Evolutionary conservation across 1,140 invertebrate genomes (phyloP).

Genomic region (Formica exsecta): DNA sequence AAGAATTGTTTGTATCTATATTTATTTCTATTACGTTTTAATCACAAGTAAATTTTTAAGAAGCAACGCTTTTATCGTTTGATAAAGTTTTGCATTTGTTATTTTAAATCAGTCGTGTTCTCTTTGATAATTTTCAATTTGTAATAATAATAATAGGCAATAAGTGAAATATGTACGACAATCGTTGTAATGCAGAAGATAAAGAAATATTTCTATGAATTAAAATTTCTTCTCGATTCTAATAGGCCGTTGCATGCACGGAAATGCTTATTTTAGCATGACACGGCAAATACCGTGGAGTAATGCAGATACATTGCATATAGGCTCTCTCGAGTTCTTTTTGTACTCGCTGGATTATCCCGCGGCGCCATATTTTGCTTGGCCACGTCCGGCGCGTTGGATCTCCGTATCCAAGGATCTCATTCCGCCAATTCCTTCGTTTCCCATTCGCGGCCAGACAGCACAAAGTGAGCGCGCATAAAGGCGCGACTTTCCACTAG

Average conservation of each 20-base stretch:
- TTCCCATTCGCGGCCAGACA: conserved; percentile 68
- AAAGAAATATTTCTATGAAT: not conserved
- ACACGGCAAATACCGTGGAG: conserved; percentile 19
- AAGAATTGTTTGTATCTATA: not conserved
- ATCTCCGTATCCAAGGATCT: conserved; percentile 72
- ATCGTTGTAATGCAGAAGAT: not conserved
- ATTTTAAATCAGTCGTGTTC: not conserved
- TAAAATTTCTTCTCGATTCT: conserved; percentile 38
- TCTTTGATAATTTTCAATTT: not conserved
- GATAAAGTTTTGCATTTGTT: not conserved
- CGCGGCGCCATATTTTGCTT: conserved; percentile 70
- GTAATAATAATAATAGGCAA: not conserved
- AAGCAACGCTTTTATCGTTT: not conserved
- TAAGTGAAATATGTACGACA: not conserved
- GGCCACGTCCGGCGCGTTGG: conserved; percentile 70
- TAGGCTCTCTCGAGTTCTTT: conserved; percentile 28
- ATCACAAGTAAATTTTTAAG: not conserved
- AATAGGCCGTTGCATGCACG: conserved; percentile 33
- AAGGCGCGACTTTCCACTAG: conserved; percentile 72
- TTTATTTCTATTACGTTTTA: not conserved
- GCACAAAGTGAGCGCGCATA: conserved; percentile 73
- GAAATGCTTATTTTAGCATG: conserved; percentile 52
- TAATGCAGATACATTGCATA: conserved; percentile 56
- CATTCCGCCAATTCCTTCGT: conserved; percentile 69
- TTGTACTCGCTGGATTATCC: conserved; percentile 63